Base-by-base conservation (phyloP, 2,888 invertebrate species). In the Heliconius erato region DNA sequence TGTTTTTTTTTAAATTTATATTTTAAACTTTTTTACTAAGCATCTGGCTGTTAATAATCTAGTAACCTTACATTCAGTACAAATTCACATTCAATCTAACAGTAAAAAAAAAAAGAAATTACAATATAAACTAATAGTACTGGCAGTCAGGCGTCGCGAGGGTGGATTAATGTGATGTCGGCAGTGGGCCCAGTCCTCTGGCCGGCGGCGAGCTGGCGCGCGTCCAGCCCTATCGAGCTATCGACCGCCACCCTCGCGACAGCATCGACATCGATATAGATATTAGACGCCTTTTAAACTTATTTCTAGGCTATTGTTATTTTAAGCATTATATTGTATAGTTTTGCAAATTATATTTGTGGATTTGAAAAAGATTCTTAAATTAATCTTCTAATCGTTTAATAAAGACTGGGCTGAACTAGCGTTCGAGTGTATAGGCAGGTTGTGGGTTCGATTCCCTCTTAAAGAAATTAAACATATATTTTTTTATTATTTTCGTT, bases 151-250 rank as follows among this genome's bases (percentile, higher is more conserved):
- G 87, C 89, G 88, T 88, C 88, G 91, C 89, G 91, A 91, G 92
- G 93, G 92, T 92, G 92, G 93, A 93, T 95, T 94, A 91, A 93
- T 92, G 91, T 91, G 93, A 90, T 90, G 92, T 63, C 91, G 90
- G 88, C 88, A 86, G 92, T 63, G 91, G 90, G 88, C 88, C 86
- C 85, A 88, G 89, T 87, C 80, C 87, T 86, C 86, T 86, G 81
- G 84, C 82, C 72, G 80, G 67, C 82, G 88, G 87, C 90, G 59
- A 92, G 91, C 95, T 96, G 96, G 96, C 96, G 91, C 91, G 91
- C 90, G 93, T 94, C 96, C 96, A 85, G 83, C 92, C 92, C 94
- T 94, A 94, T 94, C 95, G 94, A 95, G 94, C 93, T 90, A 88
- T 81, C 86, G 85, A 84, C 83, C 85, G 84, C 85, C 85, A 85